Evolutionary conservation across 2,113 vertebrate genomes (phyloP), one percentile per base, ranked within the genome.

Genomic region (Tympanuchus pallidicinctus): DNA sequence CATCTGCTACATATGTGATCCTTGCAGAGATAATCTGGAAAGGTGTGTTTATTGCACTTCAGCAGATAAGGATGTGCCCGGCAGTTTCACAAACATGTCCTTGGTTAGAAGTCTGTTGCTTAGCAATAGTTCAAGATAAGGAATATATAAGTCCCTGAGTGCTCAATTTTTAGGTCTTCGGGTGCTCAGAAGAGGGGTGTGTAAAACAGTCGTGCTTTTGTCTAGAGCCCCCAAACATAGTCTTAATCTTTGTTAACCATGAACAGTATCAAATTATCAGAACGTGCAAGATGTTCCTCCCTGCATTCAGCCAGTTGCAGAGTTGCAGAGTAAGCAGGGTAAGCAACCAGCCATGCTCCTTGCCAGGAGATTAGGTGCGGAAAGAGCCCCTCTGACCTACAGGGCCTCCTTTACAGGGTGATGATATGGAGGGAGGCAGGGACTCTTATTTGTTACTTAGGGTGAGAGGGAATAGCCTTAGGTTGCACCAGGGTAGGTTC

Each of bases 71-170:
- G 77, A 83, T 93, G 52, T 71, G 47, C 54, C 75, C 83, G 56
- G 76, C 85, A 78, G 59, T 91, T 94, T 82, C 86, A 90, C 85
- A 86, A 93, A 48, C 91, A 48, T 32, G 89, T 60, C 80, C 93
- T 90, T 88, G 87, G 88, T 56, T 95, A 67, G 95, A 95, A 95
- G 93, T 82, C 89, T 94, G 88, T 95, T 93, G 95, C 95, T 94
- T 92, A 88, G 91, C 89, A 88, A 90, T 93, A 64, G 63, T 72
- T 78, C 50, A 52, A 95, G 78, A 93, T 89, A 94, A 95, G 63
- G 40, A 66, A 70, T 45, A 72, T 38, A 42, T 64, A 92, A 73
- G 94, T 66, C 57, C 43, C 59, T 4, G 1, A 77, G 60, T 50
- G 56, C 52, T 86, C 56, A 11, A 36, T 50, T 86, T 77, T 47